Conservation (phyloP, 2,113 vertebrate species). For the Dicaeum eximium region DNA sequence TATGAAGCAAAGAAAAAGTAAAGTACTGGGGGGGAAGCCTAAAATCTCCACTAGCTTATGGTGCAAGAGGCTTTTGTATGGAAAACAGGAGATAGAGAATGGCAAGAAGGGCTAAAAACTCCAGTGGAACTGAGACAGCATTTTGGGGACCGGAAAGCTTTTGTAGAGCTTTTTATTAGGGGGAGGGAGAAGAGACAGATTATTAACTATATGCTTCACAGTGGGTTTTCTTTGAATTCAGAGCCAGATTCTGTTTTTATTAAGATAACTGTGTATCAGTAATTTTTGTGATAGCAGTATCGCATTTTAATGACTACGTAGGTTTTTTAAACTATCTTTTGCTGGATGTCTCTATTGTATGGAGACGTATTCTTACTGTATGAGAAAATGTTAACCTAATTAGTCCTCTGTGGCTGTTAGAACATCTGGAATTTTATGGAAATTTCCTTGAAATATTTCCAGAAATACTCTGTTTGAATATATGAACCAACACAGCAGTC, state of each 20-base stretch:
- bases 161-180: not conserved
- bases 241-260: not conserved
- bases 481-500: not conserved
- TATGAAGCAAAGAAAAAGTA: not conserved
- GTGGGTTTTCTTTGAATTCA: not conserved
- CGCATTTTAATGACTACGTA: not conserved
- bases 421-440: slow-evolving; percentile 11
- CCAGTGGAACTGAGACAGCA: not conserved
- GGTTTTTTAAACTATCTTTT: not conserved
- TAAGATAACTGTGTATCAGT: not conserved
- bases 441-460: not conserved
- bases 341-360: not conserved
- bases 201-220: not conserved
- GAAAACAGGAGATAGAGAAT: not conserved
- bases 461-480: not conserved
- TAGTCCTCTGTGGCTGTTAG: not conserved
- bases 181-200: not conserved
- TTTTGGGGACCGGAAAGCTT: not conserved
- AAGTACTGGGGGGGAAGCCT: not conserved
- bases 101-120: not conserved
- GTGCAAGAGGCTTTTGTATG: not conserved
- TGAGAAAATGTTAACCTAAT: not conserved
- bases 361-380: not conserved
- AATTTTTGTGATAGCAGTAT: slow-evolving; percentile 13
- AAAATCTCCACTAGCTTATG: not conserved